Percentiles rank a stretch among this genome's conserved stretches.
These are phyloP conservation scores for Tokudaia tokunoshimensis DNA, from an alignment of 2,797 vertebrate genomes.

Conservation along the genomic window DNA sequence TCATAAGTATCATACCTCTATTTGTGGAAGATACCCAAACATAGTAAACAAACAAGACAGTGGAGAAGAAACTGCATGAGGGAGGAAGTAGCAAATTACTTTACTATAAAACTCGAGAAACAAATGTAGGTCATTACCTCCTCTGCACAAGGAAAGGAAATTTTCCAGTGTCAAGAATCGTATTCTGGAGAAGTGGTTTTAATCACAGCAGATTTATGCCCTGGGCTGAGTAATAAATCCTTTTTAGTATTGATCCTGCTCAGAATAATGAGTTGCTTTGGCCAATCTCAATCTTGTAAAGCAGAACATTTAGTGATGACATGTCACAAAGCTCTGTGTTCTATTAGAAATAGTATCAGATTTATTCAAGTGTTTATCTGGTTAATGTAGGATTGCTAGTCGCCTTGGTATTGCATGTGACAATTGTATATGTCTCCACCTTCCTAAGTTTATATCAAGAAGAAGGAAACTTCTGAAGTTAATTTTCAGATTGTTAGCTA, in stretches of 20 bases:
- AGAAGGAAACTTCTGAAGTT: constrained; percentile 47
- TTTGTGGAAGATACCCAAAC: neutral
- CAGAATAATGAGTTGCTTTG: constrained; percentile 72
- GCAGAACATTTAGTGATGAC: constrained; percentile 63
- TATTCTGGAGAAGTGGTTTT: constrained; percentile 70
- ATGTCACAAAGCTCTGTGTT: constrained; percentile 64
- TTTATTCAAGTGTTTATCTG: constrained; percentile 59
- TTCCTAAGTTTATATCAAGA: constrained; percentile 65
- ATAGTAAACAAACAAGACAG: neutral
- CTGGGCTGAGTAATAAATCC: constrained; percentile 79
- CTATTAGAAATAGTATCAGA: constrained; percentile 57
- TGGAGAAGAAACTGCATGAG: neutral
- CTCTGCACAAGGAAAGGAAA: constrained; percentile 66
- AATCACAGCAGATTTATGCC: constrained; percentile 76
- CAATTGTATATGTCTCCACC: neutral
- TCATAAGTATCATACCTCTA: neutral
- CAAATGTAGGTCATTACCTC: constrained; percentile 71
- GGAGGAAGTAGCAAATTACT: constrained; percentile 16
- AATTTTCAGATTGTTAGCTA: constrained; percentile 63
- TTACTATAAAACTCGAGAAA: constrained; percentile 57
- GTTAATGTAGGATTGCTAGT: constrained; percentile 25
- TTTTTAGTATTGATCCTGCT: constrained; percentile 80
- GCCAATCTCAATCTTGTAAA: constrained; percentile 78
- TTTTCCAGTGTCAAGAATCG: constrained; percentile 34
- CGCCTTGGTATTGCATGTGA: neutral